Base-by-base conservation (phyloP, 2,113 vertebrate species). In the Pollimyrus isidori region DNA sequence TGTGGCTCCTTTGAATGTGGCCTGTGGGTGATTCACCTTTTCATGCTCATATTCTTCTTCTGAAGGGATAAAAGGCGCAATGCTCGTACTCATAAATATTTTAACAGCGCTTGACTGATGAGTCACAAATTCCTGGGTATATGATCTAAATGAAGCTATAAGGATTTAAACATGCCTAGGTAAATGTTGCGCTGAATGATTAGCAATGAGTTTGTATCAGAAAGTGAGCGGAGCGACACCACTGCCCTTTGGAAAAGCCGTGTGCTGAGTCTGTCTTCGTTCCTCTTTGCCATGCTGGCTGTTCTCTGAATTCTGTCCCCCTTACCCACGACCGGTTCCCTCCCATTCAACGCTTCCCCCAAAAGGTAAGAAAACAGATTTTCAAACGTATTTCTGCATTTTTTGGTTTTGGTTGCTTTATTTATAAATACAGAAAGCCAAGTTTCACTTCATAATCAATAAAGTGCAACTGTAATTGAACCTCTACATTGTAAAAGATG, bases 61-160 rank as follows among this genome's bases (percentile, higher is more conserved):
- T 91, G 90, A 92, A 80, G 49, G 90, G 87, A 91, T 91, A 62
- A 89, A 90, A 88, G 58, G 49, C 15, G 23, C 26, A 19, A 15
- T 19, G 21, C 17, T 80, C 26, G 69, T 17, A 73, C 2, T 46
- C 21, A 21, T 11, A 87, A 26, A 86, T 45, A 87, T 23, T 84
- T 48, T 7, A 11, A 80, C 26, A 89, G 26, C 86, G 1, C 89
- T 92, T 95, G 94, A 95, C 94, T 92, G 88, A 7, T 89, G 90
- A 92, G 93, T 94, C 94, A 93, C 39, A 15, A 1, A 76, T 35
- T 89, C 50, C 89, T 56, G 83, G 56, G 26, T 30, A 26, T 69
- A 69, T 45, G 62, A 84, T 52, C 58, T 73, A 76, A 76, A 19
- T 80, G 1, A 42, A 13, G 35, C 73, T 19, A 80, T 30, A 80